These are phyloP conservation scores for Thaleichthys pacificus DNA, from an alignment of 2,797 vertebrate species.

Conservation along the genomic window DNA sequence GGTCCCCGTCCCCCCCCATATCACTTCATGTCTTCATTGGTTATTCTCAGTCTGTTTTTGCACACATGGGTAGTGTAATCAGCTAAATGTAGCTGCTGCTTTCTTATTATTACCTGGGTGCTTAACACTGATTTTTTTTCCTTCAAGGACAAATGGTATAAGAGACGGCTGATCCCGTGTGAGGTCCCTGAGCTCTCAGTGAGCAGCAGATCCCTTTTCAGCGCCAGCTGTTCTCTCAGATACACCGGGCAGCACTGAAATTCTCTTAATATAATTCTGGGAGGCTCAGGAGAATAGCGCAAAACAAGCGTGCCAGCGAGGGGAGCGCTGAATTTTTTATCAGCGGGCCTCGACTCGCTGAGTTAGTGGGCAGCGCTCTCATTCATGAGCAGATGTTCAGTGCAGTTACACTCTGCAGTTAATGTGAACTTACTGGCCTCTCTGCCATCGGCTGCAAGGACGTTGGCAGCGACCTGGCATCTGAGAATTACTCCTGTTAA, in stretches of 20 bases:
- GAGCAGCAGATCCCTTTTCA: constrained; percentile 92
- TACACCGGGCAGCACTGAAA: constrained; percentile 91
- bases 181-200: constrained; percentile 87
- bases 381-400: constrained; percentile 99
- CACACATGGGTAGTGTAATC: constrained; percentile 54
- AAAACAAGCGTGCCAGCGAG: constrained; percentile 96
- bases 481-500: constrained; percentile 86
- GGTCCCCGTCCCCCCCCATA: constrained; percentile 36
- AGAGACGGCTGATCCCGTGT: constrained; percentile 84
- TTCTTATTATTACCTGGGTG: constrained; percentile 68
- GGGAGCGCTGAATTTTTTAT: constrained; percentile 99
- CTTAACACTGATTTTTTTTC: constrained; percentile 55
- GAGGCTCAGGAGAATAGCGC: constrained; percentile 96
- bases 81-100: constrained; percentile 64
- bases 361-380: constrained; percentile 93
- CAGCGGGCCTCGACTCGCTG: constrained; percentile 85
- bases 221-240: constrained; percentile 98
- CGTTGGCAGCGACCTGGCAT: constrained; percentile 90
- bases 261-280: constrained; percentile 99
- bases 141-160: constrained; percentile 93
- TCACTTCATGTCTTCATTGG: constrained; percentile 52
- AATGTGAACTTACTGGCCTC: constrained; percentile 96
- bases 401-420: constrained; percentile 90
- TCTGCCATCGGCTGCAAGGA: constrained; percentile 90
- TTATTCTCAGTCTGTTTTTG: constrained; percentile 39